These are phyloP conservation scores for Florisuga fusca DNA, from an alignment of 2,797 vertebrate species.

Conservation along the genomic window DNA sequence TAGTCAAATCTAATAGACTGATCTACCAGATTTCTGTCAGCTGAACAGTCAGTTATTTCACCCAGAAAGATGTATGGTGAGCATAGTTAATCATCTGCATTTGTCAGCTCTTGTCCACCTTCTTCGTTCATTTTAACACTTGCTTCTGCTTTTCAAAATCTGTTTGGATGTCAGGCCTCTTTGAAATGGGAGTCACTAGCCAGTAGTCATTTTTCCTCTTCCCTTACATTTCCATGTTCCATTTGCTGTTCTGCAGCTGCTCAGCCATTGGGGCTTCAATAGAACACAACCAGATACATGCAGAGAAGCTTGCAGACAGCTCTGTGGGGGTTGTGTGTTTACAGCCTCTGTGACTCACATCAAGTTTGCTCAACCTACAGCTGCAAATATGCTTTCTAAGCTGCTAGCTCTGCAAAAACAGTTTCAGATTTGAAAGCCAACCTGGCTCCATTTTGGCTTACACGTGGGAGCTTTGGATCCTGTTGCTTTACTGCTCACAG, in stretches of 20 bases:
- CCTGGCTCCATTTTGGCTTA: background rate
- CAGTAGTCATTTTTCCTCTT: background rate
- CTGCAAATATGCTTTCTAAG: background rate
- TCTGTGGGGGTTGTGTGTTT: conserved; percentile 1
- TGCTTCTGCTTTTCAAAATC: background rate
- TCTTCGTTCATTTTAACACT: background rate
- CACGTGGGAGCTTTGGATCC: background rate
- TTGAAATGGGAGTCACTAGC: background rate
- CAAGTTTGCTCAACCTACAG: conserved; percentile 24
- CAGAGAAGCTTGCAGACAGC: background rate
- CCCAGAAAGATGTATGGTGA: accelerated
- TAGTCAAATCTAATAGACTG: background rate
- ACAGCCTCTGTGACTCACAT: conserved; percentile 22
- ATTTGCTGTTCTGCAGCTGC: background rate
- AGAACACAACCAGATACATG: background rate
- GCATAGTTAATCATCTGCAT: background rate
- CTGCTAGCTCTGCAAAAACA: background rate
- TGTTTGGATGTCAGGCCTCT: background rate
- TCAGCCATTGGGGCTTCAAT: background rate
- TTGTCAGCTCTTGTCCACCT: background rate
- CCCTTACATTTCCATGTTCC: background rate
- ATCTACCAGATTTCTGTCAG: background rate
- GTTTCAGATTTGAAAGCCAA: background rate
- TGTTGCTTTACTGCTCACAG: background rate
- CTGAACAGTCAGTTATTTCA: background rate